phyloP scores from a whole-genome alignment of 2,113 vertebrate species.

The Myotis lucifugus region DNA sequence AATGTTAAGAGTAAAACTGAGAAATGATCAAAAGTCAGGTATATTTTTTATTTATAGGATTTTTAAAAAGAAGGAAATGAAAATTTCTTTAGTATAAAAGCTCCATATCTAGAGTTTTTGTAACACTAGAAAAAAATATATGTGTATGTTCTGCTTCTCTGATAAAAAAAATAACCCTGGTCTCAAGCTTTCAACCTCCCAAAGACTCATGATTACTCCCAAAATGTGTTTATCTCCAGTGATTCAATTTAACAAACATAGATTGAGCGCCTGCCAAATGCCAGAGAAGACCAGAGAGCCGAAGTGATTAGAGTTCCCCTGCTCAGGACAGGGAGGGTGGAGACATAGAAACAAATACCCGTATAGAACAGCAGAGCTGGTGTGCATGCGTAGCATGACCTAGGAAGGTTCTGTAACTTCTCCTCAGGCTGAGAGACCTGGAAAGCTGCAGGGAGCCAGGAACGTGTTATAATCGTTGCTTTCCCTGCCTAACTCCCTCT shows the following conservation, averaged over 20 bases:
- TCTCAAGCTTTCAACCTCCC: conserved; percentile 55
- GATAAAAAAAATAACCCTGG: conserved; percentile 46
- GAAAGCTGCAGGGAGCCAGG: neutral
- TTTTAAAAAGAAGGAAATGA: conserved; percentile 42
- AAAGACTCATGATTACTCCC: conserved; percentile 43
- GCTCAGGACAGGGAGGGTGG: neutral
- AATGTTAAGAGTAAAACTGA: neutral
- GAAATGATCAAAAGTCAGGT: neutral
- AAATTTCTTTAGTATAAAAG: neutral
- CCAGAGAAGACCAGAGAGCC: neutral
- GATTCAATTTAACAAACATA: conserved; percentile 53
- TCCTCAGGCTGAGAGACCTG: neutral
- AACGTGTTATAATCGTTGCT: accelerated
- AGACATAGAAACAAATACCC: neutral
- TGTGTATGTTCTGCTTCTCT: conserved; percentile 16
- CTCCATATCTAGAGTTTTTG: neutral
- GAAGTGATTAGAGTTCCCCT: neutral
- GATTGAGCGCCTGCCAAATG: neutral
- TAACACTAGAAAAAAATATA: neutral
- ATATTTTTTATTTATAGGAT: conserved; percentile 15
- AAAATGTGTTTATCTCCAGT: conserved; percentile 32
- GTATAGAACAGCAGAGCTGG: neutral
- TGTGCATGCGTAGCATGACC: accelerated
- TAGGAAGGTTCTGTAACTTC: accelerated
- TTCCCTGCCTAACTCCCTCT: neutral